Conservation (phyloP, 2,113 vertebrate species). For the Petromus typicus region DNA sequence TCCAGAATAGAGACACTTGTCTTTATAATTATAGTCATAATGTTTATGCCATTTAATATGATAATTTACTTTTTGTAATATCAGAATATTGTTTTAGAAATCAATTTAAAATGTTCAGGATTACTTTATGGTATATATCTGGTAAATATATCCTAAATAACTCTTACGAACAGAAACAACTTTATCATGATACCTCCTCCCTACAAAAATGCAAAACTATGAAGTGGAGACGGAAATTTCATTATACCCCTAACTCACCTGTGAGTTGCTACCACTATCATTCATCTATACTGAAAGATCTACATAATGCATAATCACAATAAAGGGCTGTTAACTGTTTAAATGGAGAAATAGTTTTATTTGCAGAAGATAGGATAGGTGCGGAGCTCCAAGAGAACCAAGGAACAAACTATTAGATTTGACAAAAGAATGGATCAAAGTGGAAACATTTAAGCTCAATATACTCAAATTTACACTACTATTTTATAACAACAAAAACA, state of each 20-base stretch:
- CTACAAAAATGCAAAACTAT: background rate
- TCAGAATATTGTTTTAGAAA: background rate
- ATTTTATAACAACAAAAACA: background rate
- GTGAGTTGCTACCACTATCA: background rate
- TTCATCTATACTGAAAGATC: background rate
- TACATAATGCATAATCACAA: background rate
- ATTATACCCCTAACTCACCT: background rate
- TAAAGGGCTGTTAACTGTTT: background rate
- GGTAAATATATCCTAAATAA: background rate
- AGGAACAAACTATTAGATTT: background rate
- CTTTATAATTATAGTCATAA: background rate
- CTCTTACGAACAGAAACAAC: background rate
- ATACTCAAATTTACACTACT: background rate
- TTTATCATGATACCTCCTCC: background rate
- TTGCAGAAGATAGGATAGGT: background rate
- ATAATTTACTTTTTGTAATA: background rate
- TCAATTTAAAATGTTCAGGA: background rate
- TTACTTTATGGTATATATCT: constrained; percentile 13
- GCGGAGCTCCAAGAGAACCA: constrained; percentile 23
- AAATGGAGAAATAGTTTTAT: background rate
- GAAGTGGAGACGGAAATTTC: background rate
- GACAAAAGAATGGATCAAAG: constrained; percentile 30
- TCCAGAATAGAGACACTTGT: background rate
- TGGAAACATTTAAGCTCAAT: background rate
- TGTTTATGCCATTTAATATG: constrained; percentile 12